Evolutionary conservation across 2,797 vertebrate species (phyloP), one percentile per base, ranked within the genome.

Genomic region (Hoplostethus mediterraneus): DNA sequence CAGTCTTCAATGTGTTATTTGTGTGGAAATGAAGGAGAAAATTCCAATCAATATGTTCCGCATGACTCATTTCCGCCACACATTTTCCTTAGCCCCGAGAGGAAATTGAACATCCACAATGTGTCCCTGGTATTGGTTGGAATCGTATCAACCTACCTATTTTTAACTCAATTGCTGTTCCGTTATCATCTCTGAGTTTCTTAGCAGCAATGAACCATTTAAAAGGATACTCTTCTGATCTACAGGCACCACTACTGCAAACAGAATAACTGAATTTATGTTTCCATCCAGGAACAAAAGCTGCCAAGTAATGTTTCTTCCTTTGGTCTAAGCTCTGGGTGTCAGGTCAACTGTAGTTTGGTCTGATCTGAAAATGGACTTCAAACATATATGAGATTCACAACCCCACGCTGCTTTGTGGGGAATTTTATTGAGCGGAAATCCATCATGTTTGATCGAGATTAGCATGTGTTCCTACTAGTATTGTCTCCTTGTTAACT

Each of bases 1-100:
- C 44, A 17, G 42, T 57, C 25, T 47, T 58, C 30, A 33, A 55
- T 9, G 16, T 38, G 44, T 51, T 68, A 52, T 57, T 44, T 63
- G 4, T 70, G 14, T 49, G 12, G 60, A 67, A 47, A 65, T 25
- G 17, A 68, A 68, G 55, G 21, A 17, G 44, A 72, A 58, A n/a
- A 45, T 67, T 67, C 12, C 21, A 55, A 75, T 79, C 68, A 36
- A 69, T 61, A 83, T 59, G 56, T 67, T 14, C 51, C 71, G 44
- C 48, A 1, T 78, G 73, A 81, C 59, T 80, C 45, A 71, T 28
- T 33, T 77, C 47, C 79, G 44, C 70, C 56, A 17, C 60, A 31
- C 55, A 58, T 48, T 17, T 53, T 33, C 10, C 40, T 73, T 12
- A 3, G 38, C 47, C 52, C 28, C 54, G 33, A 49, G 16, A 85